Base-by-base conservation (phyloP, 2,113 vertebrate species). In the Myxocyprinus asiaticus region DNA sequence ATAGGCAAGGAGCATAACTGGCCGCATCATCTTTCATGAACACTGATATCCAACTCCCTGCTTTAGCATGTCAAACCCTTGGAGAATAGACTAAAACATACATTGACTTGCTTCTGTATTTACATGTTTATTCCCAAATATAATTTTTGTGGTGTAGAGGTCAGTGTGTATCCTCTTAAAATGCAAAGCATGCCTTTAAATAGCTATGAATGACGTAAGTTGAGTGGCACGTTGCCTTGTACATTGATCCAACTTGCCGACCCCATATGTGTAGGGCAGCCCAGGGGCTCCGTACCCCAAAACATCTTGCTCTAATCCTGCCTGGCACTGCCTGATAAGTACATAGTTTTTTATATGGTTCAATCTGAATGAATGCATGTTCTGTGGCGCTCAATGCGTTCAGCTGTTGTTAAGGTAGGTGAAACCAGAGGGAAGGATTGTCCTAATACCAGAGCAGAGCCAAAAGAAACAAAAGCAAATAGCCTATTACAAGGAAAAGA, bases 341-440 rank as follows among this genome's bases (percentile, higher is more conserved):
- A 12, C 48, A 58, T 44, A 61, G 47, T 69, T 75, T 56, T 77
- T n/a, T 6, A 4, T 53, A 48, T 48, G 62, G 76, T 77, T 15
- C 69, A 77, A 12, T 73, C 50, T 55, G 62, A 69, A 67, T 15
- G 45, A 59, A 47, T 71, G 44, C n/a, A 76, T 51, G 62, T 56
- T 69, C 44, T 67, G 82, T 64, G 82, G 69, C 82, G 55, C 56
- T 77, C 65, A 61, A 62, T 15, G 11, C 56, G 47, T 67, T 61
- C 17, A 42, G 10, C 22, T 61, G 58, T 82, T 88, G 86, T 81
- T 84, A 68, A 83, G 83, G 81, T 75, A 81, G 81, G 82, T 85
- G 83, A 86, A 88, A 81, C 79, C 82, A 73, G 84, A 83, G 88
- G 86, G 79, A 87, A 85, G 79, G 83, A 88, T 90, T 77, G 80